Evolutionary conservation across 2,797 vertebrate genomes (phyloP).

Genomic region (Lutjanus argentimaculatus): DNA sequence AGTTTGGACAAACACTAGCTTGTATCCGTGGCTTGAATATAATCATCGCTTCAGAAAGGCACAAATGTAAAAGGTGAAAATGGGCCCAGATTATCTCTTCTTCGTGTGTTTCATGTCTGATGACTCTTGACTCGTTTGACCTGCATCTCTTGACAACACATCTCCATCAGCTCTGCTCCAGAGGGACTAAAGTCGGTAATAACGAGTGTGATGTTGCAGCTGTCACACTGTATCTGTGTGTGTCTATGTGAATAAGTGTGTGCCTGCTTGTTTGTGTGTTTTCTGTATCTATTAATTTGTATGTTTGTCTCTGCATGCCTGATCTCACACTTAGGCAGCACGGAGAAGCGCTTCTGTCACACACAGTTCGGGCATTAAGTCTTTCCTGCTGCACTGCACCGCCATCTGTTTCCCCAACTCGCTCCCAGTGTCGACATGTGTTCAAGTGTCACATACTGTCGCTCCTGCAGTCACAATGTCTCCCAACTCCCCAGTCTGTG

Average conservation of each 20-base stretch:
- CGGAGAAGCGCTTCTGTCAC: constrained; percentile 41
- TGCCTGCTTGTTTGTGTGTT: constrained; percentile 6
- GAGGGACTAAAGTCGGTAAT: constrained; percentile 19
- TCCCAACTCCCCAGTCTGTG: constrained; percentile 15
- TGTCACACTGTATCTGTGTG: constrained; percentile 27
- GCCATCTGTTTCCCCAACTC: constrained; percentile 59
- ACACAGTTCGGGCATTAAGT: constrained; percentile 42
- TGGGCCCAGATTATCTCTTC: constrained; percentile 8
- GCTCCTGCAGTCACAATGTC: constrained; percentile 28
- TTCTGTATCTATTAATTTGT: constrained; percentile 15
- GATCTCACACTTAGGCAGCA: constrained; percentile 30
- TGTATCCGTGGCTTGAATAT: neutral
- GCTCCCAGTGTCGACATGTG: constrained; percentile 55
- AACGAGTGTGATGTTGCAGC: constrained; percentile 39
- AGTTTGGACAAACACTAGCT: neutral
- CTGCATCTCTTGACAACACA: constrained; percentile 11
- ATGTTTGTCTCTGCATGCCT: constrained; percentile 41
- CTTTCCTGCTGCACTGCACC: constrained; percentile 33
- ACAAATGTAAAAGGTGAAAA: constrained; percentile 9
- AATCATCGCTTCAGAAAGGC: neutral
- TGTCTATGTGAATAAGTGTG: neutral
- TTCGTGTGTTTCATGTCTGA: neutral
- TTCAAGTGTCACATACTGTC: constrained; percentile 55
- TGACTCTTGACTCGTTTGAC: constrained; percentile 39
- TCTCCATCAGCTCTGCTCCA: constrained; percentile 38